These are phyloP conservation scores for Empis livida DNA, from an alignment of 2,888 invertebrate species.

Conservation along the genomic window DNA sequence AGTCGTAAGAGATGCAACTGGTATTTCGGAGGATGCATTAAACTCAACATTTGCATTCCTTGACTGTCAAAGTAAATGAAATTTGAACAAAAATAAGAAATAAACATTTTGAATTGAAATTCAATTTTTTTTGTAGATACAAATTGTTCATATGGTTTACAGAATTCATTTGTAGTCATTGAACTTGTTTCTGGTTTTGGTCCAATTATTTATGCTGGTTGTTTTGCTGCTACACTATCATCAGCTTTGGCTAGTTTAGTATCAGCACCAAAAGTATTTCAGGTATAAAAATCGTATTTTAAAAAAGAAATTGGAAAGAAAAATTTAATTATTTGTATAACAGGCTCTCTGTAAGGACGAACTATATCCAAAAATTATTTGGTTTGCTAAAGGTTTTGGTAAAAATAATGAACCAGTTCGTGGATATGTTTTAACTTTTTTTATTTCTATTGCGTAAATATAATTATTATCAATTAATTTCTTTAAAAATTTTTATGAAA, in stretches of 20 bases:
- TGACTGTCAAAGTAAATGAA: conserved; percentile 36
- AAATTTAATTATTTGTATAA: conserved; percentile 6
- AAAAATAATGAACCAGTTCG: conserved; percentile 72
- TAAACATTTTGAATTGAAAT: not conserved
- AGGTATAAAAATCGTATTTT: conserved; percentile 35
- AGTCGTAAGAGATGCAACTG: conserved; percentile 68
- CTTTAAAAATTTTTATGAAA: too few species aligned
- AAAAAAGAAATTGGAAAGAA: not conserved
- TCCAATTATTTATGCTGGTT: conserved; percentile 90
- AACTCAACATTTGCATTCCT: conserved; percentile 42
- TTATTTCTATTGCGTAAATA: conserved; percentile 75
- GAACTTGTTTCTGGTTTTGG: conserved; percentile 73
- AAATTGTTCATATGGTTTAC: conserved; percentile 38
- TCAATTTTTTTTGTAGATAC: conserved; percentile 26
- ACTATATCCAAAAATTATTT: conserved; percentile 78
- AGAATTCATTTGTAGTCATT: conserved; percentile 51
- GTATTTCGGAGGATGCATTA: conserved; percentile 45
- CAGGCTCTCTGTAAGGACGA: conserved; percentile 86
- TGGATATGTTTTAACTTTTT: conserved; percentile 84
- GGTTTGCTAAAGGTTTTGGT: conserved; percentile 81
- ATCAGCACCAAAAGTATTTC: conserved; percentile 88
- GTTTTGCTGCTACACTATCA: conserved; percentile 92
- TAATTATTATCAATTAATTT: not conserved
- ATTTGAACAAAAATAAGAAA: not conserved
- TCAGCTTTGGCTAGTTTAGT: conserved; percentile 93